phyloP scores from a whole-genome alignment of 2,113 vertebrate species.

The Saccopteryx bilineata region DNA sequence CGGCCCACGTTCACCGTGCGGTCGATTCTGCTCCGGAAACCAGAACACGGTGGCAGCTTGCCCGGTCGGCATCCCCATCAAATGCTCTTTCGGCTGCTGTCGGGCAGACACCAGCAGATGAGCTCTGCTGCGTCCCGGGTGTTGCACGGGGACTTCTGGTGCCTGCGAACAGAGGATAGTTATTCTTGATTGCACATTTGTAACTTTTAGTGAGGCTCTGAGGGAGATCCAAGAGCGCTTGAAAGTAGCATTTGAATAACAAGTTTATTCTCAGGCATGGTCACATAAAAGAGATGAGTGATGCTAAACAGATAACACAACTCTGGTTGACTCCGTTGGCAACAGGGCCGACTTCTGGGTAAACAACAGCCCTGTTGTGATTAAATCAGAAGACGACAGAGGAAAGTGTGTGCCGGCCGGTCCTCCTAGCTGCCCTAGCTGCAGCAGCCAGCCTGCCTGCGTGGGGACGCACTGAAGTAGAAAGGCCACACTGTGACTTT shows the following conservation, averaged over 20 bases:
- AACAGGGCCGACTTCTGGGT: constrained; percentile 37
- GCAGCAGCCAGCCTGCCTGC: background rate
- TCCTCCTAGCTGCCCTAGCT: background rate
- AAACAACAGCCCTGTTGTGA: constrained; percentile 46
- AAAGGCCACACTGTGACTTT: background rate
- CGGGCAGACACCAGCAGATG: background rate
- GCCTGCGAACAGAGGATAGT: background rate
- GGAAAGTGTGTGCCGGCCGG: background rate
- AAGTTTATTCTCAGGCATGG: background rate
- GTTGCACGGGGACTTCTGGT: background rate
- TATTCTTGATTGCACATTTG: background rate
- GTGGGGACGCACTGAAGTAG: fast-evolving
- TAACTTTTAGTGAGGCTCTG: background rate
- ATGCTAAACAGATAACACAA: background rate
- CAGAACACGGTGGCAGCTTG: background rate
- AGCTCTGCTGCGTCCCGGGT: background rate
- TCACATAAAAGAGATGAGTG: constrained; percentile 27
- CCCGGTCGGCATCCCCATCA: background rate
- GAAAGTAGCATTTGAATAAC: constrained; percentile 46
- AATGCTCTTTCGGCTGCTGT: background rate
- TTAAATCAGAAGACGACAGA: constrained; percentile 21
- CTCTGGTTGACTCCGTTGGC: background rate
- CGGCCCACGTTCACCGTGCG: fast-evolving
- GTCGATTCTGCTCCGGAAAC: background rate
- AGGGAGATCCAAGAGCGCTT: constrained; percentile 13